A percentile compares a stretch with the other conserved stretches of the same genome.
phyloP scores from a whole-genome alignment of 2,113 vertebrate genomes.

The Hemibagrus wyckioides region DNA sequence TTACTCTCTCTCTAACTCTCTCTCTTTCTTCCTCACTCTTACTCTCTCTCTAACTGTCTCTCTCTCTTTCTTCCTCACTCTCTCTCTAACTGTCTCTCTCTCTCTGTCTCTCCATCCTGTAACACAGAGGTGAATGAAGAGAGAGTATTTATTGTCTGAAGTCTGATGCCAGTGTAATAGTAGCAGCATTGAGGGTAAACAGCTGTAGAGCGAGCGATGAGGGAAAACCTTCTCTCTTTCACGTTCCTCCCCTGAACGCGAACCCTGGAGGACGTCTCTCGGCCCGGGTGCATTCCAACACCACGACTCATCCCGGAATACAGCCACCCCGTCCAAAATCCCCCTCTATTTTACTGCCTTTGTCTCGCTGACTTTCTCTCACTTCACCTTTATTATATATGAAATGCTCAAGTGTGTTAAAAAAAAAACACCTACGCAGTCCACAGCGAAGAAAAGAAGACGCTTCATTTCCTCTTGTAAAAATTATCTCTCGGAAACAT shows the following conservation, averaged over 20 bases:
- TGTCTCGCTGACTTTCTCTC: neutral
- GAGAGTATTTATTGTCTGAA: slow-evolving; percentile 59
- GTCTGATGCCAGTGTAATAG: slow-evolving; percentile 65
- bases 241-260: slow-evolving; percentile 70
- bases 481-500: neutral
- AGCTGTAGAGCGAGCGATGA: slow-evolving; percentile 67
- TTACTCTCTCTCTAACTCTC: neutral
- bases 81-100: slow-evolving; percentile 14
- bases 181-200: slow-evolving; percentile 64
- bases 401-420: neutral
- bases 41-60: neutral
- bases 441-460: neutral
- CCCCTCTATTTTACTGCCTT: slow-evolving; percentile 9
- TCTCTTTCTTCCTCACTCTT: neutral
- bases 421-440: neutral
- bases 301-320: slow-evolving; percentile 65
- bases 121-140: slow-evolving; percentile 56
- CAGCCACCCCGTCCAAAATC: slow-evolving; percentile 56
- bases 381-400: neutral
- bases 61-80: neutral
- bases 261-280: slow-evolving; percentile 74
- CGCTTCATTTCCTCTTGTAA: neutral
- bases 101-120: slow-evolving; percentile 4
- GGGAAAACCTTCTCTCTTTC: slow-evolving; percentile 71
- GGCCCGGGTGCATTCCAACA: slow-evolving; percentile 72